These are phyloP conservation scores for Mesopsocus fuscifrons DNA, from an alignment of 2,888 invertebrate species.

Conservation along the genomic window DNA sequence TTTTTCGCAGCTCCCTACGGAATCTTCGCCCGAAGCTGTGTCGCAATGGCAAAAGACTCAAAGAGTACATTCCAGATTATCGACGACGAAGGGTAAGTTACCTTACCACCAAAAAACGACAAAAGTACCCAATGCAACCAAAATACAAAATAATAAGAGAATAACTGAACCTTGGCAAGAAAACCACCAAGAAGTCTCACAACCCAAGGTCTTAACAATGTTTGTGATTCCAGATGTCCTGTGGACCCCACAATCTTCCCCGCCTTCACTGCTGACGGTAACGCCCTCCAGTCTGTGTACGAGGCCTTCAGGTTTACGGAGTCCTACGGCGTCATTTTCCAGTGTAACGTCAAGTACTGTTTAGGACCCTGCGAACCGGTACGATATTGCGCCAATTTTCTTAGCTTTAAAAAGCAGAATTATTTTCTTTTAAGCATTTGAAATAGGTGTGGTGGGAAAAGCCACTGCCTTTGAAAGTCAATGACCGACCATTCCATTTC, in stretches of 20 bases:
- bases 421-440: no score
- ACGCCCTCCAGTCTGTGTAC: conserved; percentile 76
- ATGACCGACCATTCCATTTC: no score
- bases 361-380: conserved; percentile 87
- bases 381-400: no score
- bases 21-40: conserved; percentile 87
- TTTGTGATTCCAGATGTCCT: conserved; percentile 61
- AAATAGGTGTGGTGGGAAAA: no score
- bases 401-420: no score
- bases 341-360: conserved; percentile 92
- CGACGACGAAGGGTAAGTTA: conserved; percentile 68
- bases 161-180: no score
- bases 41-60: conserved; percentile 92
- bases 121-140: no score
- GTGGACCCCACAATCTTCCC: conserved; percentile 89
- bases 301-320: conserved; percentile 93
- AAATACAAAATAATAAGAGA: no score
- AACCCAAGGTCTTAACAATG: no score
- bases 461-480: no score
- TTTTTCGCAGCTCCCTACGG: conserved; percentile 67
- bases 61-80: conserved; percentile 92
- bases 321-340: conserved; percentile 91
- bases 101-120: no score
- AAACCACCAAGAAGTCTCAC: no score
- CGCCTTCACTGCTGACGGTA: conserved; percentile 75